Evolutionary conservation across 2,888 invertebrate genomes (phyloP).

Genomic region (Abscondita cerata): DNA sequence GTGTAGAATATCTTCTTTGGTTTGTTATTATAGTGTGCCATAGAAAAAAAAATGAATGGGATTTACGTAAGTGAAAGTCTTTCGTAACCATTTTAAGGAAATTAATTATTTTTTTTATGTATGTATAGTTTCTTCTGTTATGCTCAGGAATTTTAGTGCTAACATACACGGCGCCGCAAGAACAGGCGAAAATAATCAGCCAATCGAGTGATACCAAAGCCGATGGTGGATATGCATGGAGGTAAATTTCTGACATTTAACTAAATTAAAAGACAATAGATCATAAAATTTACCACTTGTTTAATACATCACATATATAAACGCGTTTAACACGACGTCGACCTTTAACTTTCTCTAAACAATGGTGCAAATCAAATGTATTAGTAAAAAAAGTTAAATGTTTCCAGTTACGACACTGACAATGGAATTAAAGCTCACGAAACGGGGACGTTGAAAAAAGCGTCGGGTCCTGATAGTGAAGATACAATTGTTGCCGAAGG

Average conservation of each 20-base stretch:
- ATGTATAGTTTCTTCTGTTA: slow-evolving; percentile 13
- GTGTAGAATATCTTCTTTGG: background rate
- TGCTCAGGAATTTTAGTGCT: background rate
- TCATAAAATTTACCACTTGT: slow-evolving; percentile 9
- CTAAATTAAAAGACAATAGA: background rate
- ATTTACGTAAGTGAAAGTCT: slow-evolving; percentile 18
- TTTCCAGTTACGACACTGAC: slow-evolving; percentile 77
- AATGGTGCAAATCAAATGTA: background rate
- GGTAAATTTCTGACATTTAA: no score
- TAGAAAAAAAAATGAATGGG: slow-evolving; percentile 22
- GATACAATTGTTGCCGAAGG: slow-evolving; percentile 74
- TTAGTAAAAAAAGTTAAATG: slow-evolving; percentile 3
- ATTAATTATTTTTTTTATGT: slow-evolving; percentile 1
- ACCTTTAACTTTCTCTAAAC: slow-evolving; percentile 34
- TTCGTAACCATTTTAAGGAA: background rate
- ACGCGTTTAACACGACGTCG: slow-evolving; percentile 14
- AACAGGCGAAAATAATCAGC: slow-evolving; percentile 69
- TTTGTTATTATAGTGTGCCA: background rate
- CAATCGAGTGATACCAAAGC: slow-evolving; percentile 76
- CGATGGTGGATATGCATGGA: slow-evolving; percentile 76
- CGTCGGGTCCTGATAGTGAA: slow-evolving; percentile 69
- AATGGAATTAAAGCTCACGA: slow-evolving; percentile 85
- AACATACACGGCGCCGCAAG: slow-evolving; percentile 62
- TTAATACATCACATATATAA: slow-evolving; percentile 13
- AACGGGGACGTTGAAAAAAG: slow-evolving; percentile 77